Conservation (phyloP, 2,888 invertebrate genomes). For the Urechis unicinctus region DNA sequence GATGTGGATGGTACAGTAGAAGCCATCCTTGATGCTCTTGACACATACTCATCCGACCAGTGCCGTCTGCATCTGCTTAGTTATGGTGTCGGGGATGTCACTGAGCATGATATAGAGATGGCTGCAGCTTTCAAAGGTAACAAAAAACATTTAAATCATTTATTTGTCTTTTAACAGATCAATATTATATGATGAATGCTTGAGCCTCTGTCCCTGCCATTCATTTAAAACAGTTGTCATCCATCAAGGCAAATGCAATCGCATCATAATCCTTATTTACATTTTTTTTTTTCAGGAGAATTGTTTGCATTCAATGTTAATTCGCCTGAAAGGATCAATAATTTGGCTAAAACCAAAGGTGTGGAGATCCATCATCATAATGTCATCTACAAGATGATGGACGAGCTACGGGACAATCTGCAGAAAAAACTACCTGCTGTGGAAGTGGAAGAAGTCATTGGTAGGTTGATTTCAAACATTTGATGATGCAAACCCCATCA, state of each 20-base stretch:
- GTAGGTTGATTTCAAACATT: too few species aligned
- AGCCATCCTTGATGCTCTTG: constrained; percentile 83
- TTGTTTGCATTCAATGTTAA: constrained; percentile 84
- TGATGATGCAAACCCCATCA: constrained; percentile 12
- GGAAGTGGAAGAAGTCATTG: constrained; percentile 71
- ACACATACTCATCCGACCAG: constrained; percentile 61
- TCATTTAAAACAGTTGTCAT: too few species aligned
- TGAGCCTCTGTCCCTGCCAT: too few species aligned
- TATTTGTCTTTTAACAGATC: too few species aligned
- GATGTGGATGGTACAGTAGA: constrained; percentile 96
- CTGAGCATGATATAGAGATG: constrained; percentile 75
- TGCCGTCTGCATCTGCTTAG: constrained; percentile 80
- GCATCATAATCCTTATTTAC: too few species aligned
- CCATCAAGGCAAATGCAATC: too few species aligned
- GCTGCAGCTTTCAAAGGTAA: constrained; percentile 66
- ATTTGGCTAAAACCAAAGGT: constrained; percentile 55
- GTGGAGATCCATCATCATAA: constrained; percentile 69
- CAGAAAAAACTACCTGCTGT: constrained; percentile 64
- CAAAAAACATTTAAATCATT: too few species aligned
- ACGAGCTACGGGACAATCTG: constrained; percentile 76
- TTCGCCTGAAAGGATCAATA: constrained; percentile 4
- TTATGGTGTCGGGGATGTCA: constrained; percentile 82
- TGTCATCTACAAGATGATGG: constrained; percentile 88
- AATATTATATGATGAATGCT: too few species aligned
- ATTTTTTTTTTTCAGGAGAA: constrained; percentile 56